phyloP scores from a whole-genome alignment of 2,113 vertebrate genomes.

The Mobula birostris region DNA sequence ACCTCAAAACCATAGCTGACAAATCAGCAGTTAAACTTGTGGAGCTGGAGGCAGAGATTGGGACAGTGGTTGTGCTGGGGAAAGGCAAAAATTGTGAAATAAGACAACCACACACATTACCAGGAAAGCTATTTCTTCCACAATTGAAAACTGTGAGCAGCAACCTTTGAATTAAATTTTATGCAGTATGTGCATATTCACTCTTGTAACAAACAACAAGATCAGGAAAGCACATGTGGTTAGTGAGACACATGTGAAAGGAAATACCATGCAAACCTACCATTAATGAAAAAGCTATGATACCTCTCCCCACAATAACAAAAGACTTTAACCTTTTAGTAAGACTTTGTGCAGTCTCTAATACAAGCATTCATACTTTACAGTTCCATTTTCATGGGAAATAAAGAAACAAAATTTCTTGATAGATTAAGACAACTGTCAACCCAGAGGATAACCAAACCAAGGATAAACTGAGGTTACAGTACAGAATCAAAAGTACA shows the following conservation, averaged over 20 bases:
- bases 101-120: neutral
- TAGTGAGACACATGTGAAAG: neutral
- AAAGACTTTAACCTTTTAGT: neutral
- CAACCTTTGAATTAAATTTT: constrained; percentile 1
- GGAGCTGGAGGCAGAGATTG: constrained; percentile 42
- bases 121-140: neutral
- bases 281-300: neutral
- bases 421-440: neutral
- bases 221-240: neutral
- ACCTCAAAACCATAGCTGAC: neutral
- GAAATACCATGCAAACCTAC: neutral
- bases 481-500: neutral
- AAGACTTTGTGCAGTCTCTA: neutral
- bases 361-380: neutral
- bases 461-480: neutral
- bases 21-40: constrained; percentile 51
- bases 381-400: neutral
- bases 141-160: neutral
- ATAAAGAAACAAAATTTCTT: neutral
- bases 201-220: neutral
- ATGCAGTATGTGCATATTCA: neutral
- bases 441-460: neutral
- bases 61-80: neutral
- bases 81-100: neutral
- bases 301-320: neutral